A percentile compares a stretch with the other conserved stretches of the same genome.
These are phyloP conservation scores for Tetragnatha montana DNA, from an alignment of 2,888 invertebrate genomes.

Conservation along the genomic window DNA sequence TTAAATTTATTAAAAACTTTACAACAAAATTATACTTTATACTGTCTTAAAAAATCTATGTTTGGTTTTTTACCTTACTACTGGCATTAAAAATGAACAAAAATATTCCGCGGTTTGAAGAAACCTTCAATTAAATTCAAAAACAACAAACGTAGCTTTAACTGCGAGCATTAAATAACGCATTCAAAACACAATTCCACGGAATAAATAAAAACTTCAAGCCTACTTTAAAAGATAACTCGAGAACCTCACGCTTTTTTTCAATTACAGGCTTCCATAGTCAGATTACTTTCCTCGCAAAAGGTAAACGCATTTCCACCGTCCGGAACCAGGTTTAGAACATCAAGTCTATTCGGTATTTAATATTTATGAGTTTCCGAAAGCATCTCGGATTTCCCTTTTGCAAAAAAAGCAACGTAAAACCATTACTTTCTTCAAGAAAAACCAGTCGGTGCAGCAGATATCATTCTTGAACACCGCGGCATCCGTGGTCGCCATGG, in stretches of 20 bases:
- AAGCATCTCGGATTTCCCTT: neutral
- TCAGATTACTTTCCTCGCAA: neutral
- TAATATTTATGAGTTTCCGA: neutral
- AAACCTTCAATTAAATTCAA: too few species aligned
- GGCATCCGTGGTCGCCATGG: conserved; percentile 27
- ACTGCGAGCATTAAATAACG: too few species aligned
- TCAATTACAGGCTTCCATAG: neutral
- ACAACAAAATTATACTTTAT: too few species aligned
- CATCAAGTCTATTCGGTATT: neutral
- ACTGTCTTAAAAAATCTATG: too few species aligned
- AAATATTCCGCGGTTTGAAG: too few species aligned
- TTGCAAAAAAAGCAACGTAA: neutral
- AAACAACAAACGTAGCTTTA: too few species aligned
- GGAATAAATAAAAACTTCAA: neutral
- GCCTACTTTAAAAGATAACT: neutral
- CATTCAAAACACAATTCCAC: too few species aligned
- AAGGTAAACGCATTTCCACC: neutral
- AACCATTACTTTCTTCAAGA: neutral
- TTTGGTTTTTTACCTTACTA: too few species aligned
- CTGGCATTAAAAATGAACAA: too few species aligned
- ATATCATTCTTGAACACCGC: neutral
- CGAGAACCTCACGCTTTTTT: neutral
- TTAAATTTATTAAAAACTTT: too few species aligned
- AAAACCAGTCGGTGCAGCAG: neutral
- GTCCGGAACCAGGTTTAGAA: neutral